Evolutionary conservation across 2,113 vertebrate species (phyloP).

Genomic region (Sylvia atricapilla): DNA sequence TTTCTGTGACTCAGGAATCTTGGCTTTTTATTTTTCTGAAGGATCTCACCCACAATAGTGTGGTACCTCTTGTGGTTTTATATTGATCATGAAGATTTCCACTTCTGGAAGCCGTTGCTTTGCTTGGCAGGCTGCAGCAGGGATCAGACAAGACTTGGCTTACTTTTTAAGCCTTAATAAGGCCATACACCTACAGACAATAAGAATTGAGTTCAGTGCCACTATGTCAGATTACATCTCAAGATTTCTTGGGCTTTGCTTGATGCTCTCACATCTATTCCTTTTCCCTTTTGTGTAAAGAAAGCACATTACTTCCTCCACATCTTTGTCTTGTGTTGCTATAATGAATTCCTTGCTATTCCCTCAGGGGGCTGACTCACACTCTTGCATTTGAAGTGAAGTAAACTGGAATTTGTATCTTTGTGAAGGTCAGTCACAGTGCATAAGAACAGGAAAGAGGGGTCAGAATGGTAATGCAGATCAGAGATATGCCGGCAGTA

Average conservation of each 20-base stretch:
- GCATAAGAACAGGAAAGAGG: conserved; percentile 55
- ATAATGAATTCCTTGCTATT: conserved; percentile 64
- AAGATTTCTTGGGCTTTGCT: conserved; percentile 52
- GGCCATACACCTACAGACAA: conserved; percentile 11
- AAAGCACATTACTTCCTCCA: conserved; percentile 55
- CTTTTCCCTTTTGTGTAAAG: conserved; percentile 49
- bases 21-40: not conserved
- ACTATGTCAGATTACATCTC: conserved; percentile 44
- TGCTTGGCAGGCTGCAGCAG: conserved; percentile 19
- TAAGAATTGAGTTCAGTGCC: not conserved
- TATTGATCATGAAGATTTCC: conserved; percentile 31
- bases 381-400: conserved; percentile 38
- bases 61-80: not conserved
- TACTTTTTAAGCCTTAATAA: conserved; percentile 42
- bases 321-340: conserved; percentile 52
- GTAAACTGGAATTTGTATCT: conserved; percentile 58
- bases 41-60: not conserved
- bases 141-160: conserved; percentile 34
- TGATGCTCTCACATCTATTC: conserved; percentile 4
- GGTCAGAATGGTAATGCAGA: conserved; percentile 56
- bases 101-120: conserved; percentile 13
- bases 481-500: not conserved
- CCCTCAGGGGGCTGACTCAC: conserved; percentile 57
- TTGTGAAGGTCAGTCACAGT: conserved; percentile 54
- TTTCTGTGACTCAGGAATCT: not conserved